These are phyloP conservation scores for Branchellion lobata DNA, from an alignment of 2,888 invertebrate species.

Conservation along the genomic window DNA sequence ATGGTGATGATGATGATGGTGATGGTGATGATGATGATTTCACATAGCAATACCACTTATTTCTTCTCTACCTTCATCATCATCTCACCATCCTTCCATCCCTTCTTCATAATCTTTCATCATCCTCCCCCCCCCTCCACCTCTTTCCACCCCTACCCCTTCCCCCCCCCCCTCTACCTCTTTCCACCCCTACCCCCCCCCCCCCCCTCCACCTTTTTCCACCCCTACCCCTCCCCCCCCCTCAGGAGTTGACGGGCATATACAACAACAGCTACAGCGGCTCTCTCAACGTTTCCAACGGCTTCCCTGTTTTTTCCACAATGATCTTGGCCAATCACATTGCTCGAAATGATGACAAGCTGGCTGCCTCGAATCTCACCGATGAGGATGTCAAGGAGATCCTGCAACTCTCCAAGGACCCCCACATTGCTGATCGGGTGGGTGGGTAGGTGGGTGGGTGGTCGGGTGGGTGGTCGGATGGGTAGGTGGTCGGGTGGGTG, in stretches of 20 bases:
- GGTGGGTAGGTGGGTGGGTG: constrained; percentile 34
- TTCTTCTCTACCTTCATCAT: background rate
- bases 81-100: too few species aligned
- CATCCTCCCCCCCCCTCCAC: too few species aligned
- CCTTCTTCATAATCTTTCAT: too few species aligned
- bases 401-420: constrained; percentile 68
- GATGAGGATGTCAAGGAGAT: constrained; percentile 87
- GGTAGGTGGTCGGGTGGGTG: constrained; percentile 69
- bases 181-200: too few species aligned
- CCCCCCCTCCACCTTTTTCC: too few species aligned
- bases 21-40: too few species aligned
- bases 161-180: background rate
- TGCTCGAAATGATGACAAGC: constrained; percentile 87
- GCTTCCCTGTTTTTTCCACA: constrained; percentile 97
- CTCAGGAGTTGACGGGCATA: constrained; percentile 72
- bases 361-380: constrained; percentile 85
- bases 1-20: too few species aligned
- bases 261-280: constrained; percentile 98
- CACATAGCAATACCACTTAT: too few species aligned
- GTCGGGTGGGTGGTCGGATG: constrained; percentile 62
- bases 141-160: too few species aligned
- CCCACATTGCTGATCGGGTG: constrained; percentile 77
- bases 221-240: background rate
- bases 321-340: constrained; percentile 94
- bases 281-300: constrained; percentile 78